Base-by-base conservation (phyloP, 92 coral and sea anemone species). In the Bergia sp. region DNA sequence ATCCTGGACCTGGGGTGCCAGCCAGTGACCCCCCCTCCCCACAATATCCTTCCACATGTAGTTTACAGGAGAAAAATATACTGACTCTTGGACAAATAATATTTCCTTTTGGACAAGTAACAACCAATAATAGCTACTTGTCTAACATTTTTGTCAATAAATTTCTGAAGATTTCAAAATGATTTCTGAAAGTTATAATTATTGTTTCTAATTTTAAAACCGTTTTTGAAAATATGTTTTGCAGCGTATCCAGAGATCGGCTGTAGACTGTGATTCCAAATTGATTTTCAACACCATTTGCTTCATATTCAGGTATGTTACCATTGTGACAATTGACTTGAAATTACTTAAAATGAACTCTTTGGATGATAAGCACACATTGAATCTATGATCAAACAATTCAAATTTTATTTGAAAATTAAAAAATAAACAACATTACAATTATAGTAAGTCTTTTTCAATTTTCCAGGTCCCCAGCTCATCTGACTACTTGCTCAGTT, bases 291-390 rank as follows among this genome's bases (percentile, higher is more conserved):
- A 96, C 90, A 94, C 94, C 74, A 91, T 97, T 23, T 94, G 96
- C 82, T 96, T 91, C 74, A 86, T 97, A 76, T 97, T 94, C 86
- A 95, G 99, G 99, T 97, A 89, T 7, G 90, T 81, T 37, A 6
- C 55, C 13, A 44, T 18, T 8, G 40, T 16, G 21, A 42, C 16
- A 74, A 21, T 74, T 37, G 20, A 5, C 11, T 37, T 16, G 21
- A 74, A 74, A 11, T 23, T 36, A 0, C 23, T 65, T n/a, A 11
- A 1, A 23, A 53, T 53, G 1, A 53, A 53, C 58, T 44, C 43
- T 65, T 73, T 42, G 16, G 0, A 20, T 43, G 18, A 21, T 53
- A 11, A 29, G 15, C 38, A 36, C 16, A 15, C 29, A 29, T 29
- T 21, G 0, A 72, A n/a, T 38, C 29, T 36, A 29, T 72, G 38